phyloP scores from a whole-genome alignment of 2,113 vertebrate genomes.

The Saccopteryx bilineata region DNA sequence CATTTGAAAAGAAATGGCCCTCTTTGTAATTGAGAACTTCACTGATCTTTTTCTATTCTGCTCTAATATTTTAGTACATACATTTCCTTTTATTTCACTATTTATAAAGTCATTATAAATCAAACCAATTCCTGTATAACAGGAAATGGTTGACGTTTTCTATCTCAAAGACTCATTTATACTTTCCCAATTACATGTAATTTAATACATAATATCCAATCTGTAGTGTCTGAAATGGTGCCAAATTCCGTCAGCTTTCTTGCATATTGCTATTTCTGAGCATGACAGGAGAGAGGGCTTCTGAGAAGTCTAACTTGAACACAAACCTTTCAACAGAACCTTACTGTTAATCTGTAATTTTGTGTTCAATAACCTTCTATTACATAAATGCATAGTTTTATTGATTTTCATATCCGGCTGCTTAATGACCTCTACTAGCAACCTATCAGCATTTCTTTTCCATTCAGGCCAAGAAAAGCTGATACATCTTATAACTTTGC shows the following conservation, averaged over 20 bases:
- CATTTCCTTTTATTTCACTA: conserved; percentile 76
- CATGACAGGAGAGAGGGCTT: conserved; percentile 44
- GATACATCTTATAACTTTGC: conserved; percentile 69
- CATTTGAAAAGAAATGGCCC: conserved; percentile 44
- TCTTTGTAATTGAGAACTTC: conserved; percentile 58
- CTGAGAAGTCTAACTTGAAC: conserved; percentile 75
- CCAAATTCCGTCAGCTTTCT: conserved; percentile 64
- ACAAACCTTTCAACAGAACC: conserved; percentile 56
- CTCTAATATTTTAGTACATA: conserved; percentile 65
- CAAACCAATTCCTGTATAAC: conserved; percentile 66
- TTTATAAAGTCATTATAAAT: conserved; percentile 82
- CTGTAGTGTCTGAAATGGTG: conserved; percentile 68
- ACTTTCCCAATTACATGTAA: conserved; percentile 71
- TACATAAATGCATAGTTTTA: conserved; percentile 70
- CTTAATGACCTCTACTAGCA: conserved; percentile 73
- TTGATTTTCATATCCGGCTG: conserved; percentile 71
- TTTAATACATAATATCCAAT: conserved; percentile 74
- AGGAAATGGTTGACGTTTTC: conserved; percentile 79
- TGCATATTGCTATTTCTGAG: conserved; percentile 77
- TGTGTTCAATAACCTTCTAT: conserved; percentile 68
- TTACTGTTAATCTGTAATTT: conserved; percentile 70
- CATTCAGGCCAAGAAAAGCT: not conserved
- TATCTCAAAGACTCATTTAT: conserved; percentile 77
- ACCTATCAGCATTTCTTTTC: conserved; percentile 70
- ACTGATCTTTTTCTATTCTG: conserved; percentile 62